Conservation (phyloP, 2,797 vertebrate genomes). For the Phrynocephalus forsythii region DNA sequence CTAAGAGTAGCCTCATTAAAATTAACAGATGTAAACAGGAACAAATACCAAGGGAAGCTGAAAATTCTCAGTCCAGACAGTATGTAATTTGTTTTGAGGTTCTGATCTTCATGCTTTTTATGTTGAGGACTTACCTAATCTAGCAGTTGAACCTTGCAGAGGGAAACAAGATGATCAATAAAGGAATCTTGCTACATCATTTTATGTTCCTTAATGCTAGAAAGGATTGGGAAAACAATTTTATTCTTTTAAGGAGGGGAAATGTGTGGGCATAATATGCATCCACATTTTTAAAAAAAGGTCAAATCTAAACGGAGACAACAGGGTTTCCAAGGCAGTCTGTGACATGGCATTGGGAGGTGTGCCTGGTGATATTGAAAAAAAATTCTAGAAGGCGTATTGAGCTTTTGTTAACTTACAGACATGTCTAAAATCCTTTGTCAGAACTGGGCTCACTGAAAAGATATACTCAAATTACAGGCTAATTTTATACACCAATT, state of each 20-base stretch:
- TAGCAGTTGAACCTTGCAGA: conserved; percentile 24
- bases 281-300: neutral
- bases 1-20: conserved; percentile 1
- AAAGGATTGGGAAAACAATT: conserved; percentile 43
- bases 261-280: neutral
- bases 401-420: neutral
- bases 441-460: conserved; percentile 28
- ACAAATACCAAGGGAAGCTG: conserved; percentile 13
- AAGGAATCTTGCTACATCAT: conserved; percentile 36
- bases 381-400: neutral
- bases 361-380: neutral
- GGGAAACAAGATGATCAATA: neutral
- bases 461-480: conserved; percentile 48
- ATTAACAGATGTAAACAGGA: conserved; percentile 29
- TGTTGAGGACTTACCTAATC: conserved; percentile 21
- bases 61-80: neutral
- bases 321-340: neutral
- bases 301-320: neutral
- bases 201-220: conserved; percentile 43
- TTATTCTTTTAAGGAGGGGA: neutral
- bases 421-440: neutral
- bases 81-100: neutral
- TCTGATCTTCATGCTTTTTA: neutral
- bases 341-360: neutral
- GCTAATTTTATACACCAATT: conserved; percentile 67